Conservation (phyloP, 2,113 vertebrate species). For the Poeciliopsis prolifica region DNA sequence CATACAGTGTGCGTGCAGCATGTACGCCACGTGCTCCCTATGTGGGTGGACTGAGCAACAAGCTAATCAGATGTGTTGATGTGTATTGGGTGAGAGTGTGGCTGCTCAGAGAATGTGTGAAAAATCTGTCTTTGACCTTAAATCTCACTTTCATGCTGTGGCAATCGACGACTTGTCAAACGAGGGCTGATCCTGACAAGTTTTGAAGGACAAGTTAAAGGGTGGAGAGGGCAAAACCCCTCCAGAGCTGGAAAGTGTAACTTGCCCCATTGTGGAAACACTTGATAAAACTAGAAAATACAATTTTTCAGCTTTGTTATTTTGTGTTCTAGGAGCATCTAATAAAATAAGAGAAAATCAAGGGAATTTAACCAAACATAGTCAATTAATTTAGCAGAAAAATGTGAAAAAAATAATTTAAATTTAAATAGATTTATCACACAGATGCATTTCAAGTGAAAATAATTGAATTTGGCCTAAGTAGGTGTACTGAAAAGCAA, state of each 20-base stretch:
- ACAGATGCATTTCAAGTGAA: not conserved
- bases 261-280: not conserved
- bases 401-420: not conserved
- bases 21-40: constrained; percentile 26
- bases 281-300: not conserved
- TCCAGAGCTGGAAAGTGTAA: not conserved
- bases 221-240: not conserved
- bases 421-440: not conserved
- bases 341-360: not conserved
- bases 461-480: no score
- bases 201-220: constrained; percentile 42
- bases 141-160: constrained; percentile 42
- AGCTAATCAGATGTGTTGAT: constrained; percentile 71
- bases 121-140: constrained; percentile 59
- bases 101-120: constrained; percentile 46
- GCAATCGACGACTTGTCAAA: constrained; percentile 44
- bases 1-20: constrained; percentile 16
- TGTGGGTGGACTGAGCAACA: constrained; percentile 66
- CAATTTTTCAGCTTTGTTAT: not conserved
- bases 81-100: constrained; percentile 50
- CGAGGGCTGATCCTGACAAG: constrained; percentile 23
- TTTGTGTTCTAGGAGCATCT: not conserved
- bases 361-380: not conserved
- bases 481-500: no score
- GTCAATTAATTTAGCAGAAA: no score